A percentile compares a stretch with the other conserved stretches of the same genome.
Evolutionary conservation across 2,113 vertebrate genomes (phyloP).

Genomic region (Gasterosteus nipponicus): DNA sequence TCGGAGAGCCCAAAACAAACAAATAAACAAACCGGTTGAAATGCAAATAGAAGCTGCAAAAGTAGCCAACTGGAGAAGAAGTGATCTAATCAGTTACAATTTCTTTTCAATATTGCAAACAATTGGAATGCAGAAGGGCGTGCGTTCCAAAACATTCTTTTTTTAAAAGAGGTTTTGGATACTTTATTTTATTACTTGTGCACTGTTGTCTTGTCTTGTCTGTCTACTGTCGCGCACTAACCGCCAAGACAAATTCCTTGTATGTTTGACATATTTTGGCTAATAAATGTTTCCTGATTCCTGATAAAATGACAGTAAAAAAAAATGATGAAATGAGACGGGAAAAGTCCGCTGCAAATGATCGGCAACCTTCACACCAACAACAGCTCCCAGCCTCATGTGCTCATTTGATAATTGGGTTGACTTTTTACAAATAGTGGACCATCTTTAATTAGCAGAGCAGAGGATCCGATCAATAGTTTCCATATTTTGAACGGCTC

Average conservation of each 20-base stretch:
- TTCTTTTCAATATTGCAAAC: background rate
- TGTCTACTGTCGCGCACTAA: too few relatives aligned
- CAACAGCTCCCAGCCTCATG: constrained; percentile 66
- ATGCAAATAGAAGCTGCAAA: constrained; percentile 12
- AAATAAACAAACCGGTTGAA: constrained; percentile 19
- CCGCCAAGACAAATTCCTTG: too few relatives aligned
- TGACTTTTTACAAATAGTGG: constrained; percentile 77
- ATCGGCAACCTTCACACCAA: constrained; percentile 56
- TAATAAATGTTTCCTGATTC: too few relatives aligned
- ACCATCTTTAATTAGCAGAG: constrained; percentile 74
- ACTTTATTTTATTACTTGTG: too few relatives aligned
- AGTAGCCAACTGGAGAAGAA: background rate
- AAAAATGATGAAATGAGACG: background rate
- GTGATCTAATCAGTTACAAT: background rate
- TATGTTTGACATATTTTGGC: too few relatives aligned
- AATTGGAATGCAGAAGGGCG: background rate
- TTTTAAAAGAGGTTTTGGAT: background rate
- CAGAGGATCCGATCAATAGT: constrained; percentile 69
- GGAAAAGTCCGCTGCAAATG: constrained; percentile 22
- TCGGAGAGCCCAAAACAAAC: constrained; percentile 31
- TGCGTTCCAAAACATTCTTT: too few relatives aligned
- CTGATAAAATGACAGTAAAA: background rate
- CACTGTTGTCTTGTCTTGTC: too few relatives aligned
- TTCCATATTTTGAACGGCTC: constrained; percentile 69
- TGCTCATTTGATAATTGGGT: constrained; percentile 73